These are phyloP conservation scores for Onychomys leucogaster DNA, from an alignment of 2,797 vertebrate species.

Conservation along the genomic window DNA sequence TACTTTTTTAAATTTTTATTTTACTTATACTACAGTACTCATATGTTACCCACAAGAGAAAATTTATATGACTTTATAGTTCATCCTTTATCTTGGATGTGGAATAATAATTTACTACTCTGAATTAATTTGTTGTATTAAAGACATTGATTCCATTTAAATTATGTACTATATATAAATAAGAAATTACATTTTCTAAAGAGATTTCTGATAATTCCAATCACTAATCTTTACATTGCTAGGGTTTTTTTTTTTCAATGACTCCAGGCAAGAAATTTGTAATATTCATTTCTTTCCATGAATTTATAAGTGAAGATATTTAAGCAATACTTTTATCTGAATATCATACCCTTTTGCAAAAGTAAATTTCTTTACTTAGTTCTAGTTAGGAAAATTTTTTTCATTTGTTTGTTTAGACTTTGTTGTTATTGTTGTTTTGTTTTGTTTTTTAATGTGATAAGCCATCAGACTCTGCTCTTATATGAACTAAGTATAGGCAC, in stretches of 20 bases:
- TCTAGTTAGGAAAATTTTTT: background rate
- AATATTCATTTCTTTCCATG: too few species aligned
- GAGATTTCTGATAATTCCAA: background rate
- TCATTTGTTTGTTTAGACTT: too few species aligned
- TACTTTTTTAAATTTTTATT: background rate
- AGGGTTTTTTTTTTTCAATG: background rate
- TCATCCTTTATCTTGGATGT: background rate
- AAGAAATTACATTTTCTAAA: background rate
- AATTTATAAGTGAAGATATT: background rate
- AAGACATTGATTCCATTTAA: background rate
- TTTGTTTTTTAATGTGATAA: background rate
- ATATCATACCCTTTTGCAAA: background rate
- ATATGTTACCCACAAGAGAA: background rate
- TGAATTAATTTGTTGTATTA: background rate
- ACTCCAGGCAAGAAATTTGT: too few species aligned
- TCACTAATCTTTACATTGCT: background rate
- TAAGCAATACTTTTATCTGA: background rate
- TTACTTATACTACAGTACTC: conserved; percentile 49
- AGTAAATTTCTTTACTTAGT: background rate
- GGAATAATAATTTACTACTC: background rate
- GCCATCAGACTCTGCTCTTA: background rate
- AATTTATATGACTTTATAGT: background rate
- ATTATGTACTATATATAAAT: background rate
- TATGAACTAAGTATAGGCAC: background rate
- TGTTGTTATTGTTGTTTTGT: background rate